These are phyloP conservation scores for Proctacanthus coquilletti DNA, from an alignment of 1,140 invertebrate species.

Conservation along the genomic window DNA sequence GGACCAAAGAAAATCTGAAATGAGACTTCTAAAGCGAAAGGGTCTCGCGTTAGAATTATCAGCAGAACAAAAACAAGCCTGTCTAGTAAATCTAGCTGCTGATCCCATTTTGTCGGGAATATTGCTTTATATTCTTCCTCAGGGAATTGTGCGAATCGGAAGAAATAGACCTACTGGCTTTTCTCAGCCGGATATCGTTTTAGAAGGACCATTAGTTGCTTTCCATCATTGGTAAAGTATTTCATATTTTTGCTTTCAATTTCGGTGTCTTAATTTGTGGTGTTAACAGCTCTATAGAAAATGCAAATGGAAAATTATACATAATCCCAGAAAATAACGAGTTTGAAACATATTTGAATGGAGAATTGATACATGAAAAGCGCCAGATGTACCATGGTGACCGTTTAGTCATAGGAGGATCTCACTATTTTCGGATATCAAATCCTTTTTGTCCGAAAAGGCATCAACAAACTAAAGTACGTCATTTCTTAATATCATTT, in stretches of 20 bases:
- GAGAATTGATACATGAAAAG: constrained; percentile 34
- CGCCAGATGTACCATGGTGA: constrained; percentile 39
- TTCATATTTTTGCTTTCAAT: constrained; percentile 1
- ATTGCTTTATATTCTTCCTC: constrained; percentile 44
- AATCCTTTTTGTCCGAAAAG: constrained; percentile 30
- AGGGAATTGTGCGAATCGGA: constrained; percentile 33
- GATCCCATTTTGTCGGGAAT: constrained; percentile 56
- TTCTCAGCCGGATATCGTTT: constrained; percentile 37
- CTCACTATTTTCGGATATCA: constrained; percentile 47
- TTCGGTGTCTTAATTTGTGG: background rate
- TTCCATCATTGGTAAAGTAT: constrained; percentile 42
- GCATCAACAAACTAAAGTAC: constrained; percentile 2
- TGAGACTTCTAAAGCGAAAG: constrained; percentile 35
- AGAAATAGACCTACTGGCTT: constrained; percentile 18
- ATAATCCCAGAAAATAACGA: constrained; percentile 33
- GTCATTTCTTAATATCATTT: background rate
- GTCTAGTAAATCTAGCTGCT: constrained; percentile 49
- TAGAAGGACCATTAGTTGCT: constrained; percentile 47
- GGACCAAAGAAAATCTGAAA: constrained; percentile 36
- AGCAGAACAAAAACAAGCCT: constrained; percentile 31
- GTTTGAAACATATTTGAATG: constrained; percentile 49
- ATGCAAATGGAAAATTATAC: constrained; percentile 31
- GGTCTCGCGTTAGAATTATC: constrained; percentile 36
- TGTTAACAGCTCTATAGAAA: constrained; percentile 23
- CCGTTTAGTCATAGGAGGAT: constrained; percentile 47